A percentile compares a stretch with the other conserved stretches of the same genome.
These are phyloP conservation scores for Sapayoa aenigma DNA, from an alignment of 2,113 vertebrate species.

Conservation along the genomic window DNA sequence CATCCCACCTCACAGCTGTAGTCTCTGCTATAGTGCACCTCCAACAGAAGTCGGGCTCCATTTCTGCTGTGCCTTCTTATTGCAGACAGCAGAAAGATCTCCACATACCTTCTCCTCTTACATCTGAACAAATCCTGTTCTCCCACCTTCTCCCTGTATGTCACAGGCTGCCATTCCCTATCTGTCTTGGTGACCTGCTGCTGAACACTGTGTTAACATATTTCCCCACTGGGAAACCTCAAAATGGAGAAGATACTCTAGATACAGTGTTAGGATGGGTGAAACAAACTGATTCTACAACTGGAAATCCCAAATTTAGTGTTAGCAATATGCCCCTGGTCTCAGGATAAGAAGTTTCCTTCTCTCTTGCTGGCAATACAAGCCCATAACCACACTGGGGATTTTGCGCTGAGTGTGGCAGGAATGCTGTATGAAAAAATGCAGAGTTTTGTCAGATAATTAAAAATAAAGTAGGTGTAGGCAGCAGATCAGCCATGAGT, in stretches of 20 bases:
- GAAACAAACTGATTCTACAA: not conserved
- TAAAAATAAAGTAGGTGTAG: not conserved
- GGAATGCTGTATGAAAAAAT: not conserved
- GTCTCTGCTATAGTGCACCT: not conserved
- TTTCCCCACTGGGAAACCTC: not conserved
- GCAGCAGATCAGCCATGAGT: not conserved
- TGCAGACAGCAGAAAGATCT: not conserved
- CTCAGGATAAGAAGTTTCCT: not conserved
- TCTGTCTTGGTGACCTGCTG: not conserved
- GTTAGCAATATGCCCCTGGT: not conserved
- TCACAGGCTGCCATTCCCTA: not conserved
- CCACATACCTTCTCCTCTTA: not conserved
- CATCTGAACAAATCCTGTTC: not conserved
- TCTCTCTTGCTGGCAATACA: not conserved
- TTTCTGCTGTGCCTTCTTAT: not conserved
- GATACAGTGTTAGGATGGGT: not conserved
- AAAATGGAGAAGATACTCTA: not conserved
- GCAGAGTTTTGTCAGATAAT: not conserved
- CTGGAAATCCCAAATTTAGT: not conserved
- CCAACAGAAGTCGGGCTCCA: not conserved
- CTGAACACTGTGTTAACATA: not conserved
- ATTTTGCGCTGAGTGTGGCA: not conserved
- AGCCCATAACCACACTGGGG: not conserved
- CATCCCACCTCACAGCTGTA: fast-evolving
- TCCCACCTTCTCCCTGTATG: fast-evolving